Evolutionary conservation across 2,113 vertebrate species (phyloP).

Genomic region (Proteles cristata): DNA sequence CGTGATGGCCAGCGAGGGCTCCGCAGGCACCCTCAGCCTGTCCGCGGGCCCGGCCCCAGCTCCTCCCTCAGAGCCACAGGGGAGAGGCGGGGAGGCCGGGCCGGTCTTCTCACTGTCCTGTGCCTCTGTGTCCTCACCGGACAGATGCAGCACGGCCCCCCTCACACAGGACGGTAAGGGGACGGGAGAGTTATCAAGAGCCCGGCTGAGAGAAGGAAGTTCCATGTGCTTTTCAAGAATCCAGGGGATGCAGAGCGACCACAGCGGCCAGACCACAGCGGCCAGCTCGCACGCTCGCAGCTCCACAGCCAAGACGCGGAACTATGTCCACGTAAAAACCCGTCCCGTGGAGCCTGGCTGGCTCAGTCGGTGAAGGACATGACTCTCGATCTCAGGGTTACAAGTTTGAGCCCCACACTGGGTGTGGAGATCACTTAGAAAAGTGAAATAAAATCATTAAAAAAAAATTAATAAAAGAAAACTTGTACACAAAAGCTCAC

Average conservation of each 20-base stretch:
- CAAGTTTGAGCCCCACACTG: no score
- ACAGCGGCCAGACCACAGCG: no score
- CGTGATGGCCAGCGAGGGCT: neutral
- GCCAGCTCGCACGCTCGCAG: neutral
- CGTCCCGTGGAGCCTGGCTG: no score
- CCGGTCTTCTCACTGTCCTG: neutral
- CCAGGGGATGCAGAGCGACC: neutral
- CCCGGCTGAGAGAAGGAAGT: neutral
- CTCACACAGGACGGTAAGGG: neutral
- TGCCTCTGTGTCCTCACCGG: neutral
- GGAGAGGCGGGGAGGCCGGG: neutral
- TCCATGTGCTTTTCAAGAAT: neutral
- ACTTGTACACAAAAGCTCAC: accelerated
- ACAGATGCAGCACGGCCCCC: accelerated
- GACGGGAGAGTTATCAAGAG: neutral
- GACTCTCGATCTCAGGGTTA: no score
- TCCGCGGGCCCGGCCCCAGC: neutral
- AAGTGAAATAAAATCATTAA: no score
- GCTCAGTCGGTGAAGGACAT: no score
- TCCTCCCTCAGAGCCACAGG: neutral
- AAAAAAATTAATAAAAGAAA: neutral
- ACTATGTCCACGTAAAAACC: accelerated
- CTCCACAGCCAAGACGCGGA: no score
- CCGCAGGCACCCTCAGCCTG: no score
- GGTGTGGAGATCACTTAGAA: no score